Evolutionary conservation across 2,888 invertebrate species (phyloP).

Genomic region (Mechanitis messenoides): DNA sequence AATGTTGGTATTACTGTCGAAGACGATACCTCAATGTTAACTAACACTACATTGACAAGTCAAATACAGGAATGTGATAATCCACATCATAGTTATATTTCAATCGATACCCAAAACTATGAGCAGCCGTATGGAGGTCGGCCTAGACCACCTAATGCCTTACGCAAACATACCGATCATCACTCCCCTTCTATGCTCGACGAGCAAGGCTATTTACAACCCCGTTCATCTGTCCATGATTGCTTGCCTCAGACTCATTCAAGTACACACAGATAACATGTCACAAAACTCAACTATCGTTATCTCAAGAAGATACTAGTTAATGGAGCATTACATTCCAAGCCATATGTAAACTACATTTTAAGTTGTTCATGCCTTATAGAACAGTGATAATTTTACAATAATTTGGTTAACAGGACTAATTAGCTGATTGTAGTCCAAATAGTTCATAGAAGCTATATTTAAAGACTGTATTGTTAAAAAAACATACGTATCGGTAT

Average conservation of each 20-base stretch:
- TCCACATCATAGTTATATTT: conserved; percentile 81
- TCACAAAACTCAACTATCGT: conserved; percentile 46
- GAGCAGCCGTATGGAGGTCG: conserved; percentile 70
- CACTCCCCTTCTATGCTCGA: conserved; percentile 69
- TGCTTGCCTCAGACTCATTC: conserved; percentile 72
- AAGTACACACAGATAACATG: conserved; percentile 64
- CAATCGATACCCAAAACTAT: conserved; percentile 78
- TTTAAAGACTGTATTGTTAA: conserved; percentile 59
- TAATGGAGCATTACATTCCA: conserved; percentile 73
- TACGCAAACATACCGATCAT: conserved; percentile 65
- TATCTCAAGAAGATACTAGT: conserved; percentile 64
- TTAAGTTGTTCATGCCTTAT: conserved; percentile 63
- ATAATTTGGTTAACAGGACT: conserved; percentile 49
- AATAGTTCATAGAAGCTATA: conserved; percentile 42
- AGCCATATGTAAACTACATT: conserved; percentile 65
- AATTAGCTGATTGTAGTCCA: conserved; percentile 54
- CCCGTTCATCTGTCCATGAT: conserved; percentile 70
- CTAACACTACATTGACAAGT: conserved; percentile 77
- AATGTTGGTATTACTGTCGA: conserved; percentile 73
- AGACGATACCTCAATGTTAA: conserved; percentile 78
- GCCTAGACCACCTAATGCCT: conserved; percentile 65
- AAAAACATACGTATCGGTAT: conserved; percentile 50
- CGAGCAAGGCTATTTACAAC: conserved; percentile 74
- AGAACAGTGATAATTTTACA: conserved; percentile 56
- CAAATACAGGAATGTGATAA: conserved; percentile 80